Percentiles rank a stretch among this genome's conserved stretches.
Conservation (phyloP, 2,113 vertebrate species). For the Pelusios castaneus region DNA sequence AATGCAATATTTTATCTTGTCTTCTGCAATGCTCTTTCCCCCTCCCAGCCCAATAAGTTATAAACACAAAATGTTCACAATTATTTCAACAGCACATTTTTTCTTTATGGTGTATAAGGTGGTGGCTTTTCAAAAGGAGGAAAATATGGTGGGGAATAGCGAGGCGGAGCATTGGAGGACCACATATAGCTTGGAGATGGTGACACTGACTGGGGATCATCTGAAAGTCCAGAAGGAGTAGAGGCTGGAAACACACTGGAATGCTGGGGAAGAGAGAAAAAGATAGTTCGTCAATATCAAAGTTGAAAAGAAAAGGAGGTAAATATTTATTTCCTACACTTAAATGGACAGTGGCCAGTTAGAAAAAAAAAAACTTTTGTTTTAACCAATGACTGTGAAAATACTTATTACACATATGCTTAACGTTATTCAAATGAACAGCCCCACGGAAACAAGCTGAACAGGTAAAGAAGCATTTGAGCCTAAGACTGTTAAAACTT, state of each 20-base stretch:
- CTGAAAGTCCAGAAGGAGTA: constrained; percentile 89
- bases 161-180: constrained; percentile 90
- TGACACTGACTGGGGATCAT: constrained; percentile 85
- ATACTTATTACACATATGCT: fast-evolving
- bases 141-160: constrained; percentile 94
- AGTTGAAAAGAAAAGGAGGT: not conserved
- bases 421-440: not conserved
- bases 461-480: not conserved
- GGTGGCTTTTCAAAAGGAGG: constrained; percentile 97
- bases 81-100: constrained; percentile 46
- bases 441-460: not conserved
- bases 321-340: not conserved
- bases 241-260: constrained; percentile 87
- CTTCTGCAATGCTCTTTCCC: not conserved
- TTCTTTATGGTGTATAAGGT: constrained; percentile 90
- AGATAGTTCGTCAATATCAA: not conserved
- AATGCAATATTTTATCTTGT: not conserved
- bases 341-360: fast-evolving
- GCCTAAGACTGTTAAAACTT: not conserved
- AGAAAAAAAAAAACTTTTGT: fast-evolving
- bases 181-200: constrained; percentile 96
- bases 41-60: constrained; percentile 71
- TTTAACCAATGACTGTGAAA: not conserved
- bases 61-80: constrained; percentile 75
- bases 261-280: constrained; percentile 77